Evolutionary conservation across 1,140 invertebrate genomes (phyloP).

Genomic region (Lycorma delicatula): DNA sequence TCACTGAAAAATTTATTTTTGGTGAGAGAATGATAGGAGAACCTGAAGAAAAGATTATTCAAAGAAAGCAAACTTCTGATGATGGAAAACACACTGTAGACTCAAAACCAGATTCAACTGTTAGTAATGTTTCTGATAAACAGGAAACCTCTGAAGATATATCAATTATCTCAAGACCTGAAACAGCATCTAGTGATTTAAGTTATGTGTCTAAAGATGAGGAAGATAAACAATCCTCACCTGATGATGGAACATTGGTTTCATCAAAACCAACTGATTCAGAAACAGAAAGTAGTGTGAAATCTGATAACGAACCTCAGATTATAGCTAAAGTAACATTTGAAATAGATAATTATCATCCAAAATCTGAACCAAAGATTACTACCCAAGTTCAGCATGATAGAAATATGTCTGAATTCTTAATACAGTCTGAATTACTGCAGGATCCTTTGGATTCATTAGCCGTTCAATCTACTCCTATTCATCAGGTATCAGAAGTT

Average conservation of each 20-base stretch:
- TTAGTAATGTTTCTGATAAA: too few relatives aligned
- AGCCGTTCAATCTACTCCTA: not conserved
- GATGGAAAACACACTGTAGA: too few relatives aligned
- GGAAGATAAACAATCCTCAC: not conserved
- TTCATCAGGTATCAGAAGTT: not conserved
- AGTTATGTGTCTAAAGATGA: too few relatives aligned
- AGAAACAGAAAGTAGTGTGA: not conserved
- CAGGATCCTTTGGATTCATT: too few relatives aligned
- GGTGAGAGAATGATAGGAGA: too few relatives aligned
- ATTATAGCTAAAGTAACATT: constrained; percentile 10
- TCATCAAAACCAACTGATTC: not conserved
- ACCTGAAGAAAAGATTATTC: too few relatives aligned
- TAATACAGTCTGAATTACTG: constrained; percentile 13
- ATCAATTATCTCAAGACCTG: too few relatives aligned
- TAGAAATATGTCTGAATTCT: constrained; percentile 9
- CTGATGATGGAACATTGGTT: not conserved
- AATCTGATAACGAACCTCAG: constrained; percentile 2
- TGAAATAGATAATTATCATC: constrained; percentile 8
- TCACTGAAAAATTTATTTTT: too few relatives aligned
- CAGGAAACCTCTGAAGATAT: too few relatives aligned
- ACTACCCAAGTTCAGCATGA: constrained; percentile 1
- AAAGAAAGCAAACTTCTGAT: too few relatives aligned
- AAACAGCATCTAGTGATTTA: too few relatives aligned
- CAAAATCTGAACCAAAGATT: constrained; percentile 2
- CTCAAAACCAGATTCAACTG: too few relatives aligned